Evolutionary conservation across 2,888 invertebrate genomes (phyloP).

Genomic region (Exocentrus adspersus): DNA sequence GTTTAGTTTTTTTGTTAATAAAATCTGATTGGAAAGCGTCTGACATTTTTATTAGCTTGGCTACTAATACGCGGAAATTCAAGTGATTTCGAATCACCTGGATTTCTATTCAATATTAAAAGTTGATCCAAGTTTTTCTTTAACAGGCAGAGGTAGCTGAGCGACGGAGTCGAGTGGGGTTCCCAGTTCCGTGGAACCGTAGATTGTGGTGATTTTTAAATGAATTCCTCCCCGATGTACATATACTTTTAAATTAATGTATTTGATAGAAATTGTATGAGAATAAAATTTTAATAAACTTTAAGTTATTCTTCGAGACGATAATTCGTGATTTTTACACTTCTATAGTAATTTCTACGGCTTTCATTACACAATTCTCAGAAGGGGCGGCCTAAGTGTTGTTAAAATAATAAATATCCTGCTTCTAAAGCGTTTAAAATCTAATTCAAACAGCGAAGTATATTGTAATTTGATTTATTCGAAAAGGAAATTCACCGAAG

Average conservation of each 20-base stretch:
- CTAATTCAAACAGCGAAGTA: too few relatives aligned
- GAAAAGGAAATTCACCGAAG: too few relatives aligned
- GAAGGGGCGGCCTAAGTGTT: too few relatives aligned
- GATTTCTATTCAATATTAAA: slow-evolving; percentile 6
- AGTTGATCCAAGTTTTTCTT: slow-evolving; percentile 41
- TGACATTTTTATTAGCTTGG: slow-evolving; percentile 18
- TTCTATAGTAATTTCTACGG: too few relatives aligned
- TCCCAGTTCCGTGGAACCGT: slow-evolving; percentile 21
- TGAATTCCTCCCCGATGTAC: slow-evolving; percentile 19
- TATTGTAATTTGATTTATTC: too few relatives aligned
- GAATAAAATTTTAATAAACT: slow-evolving; percentile 7
- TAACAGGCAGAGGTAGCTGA: slow-evolving; percentile 50
- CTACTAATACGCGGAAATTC: slow-evolving; percentile 7
- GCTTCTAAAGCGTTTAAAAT: too few relatives aligned
- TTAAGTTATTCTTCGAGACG: slow-evolving; percentile 12
- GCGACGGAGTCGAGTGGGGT: slow-evolving; percentile 5
- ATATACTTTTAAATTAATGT: slow-evolving; percentile 21
- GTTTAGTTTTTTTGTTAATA: slow-evolving; percentile 32
- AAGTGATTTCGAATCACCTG: too few relatives aligned
- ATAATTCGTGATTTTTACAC: too few relatives aligned
- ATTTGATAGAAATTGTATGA: slow-evolving; percentile 10
- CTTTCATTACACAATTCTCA: too few relatives aligned
- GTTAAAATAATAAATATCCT: too few relatives aligned
- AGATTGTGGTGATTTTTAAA: slow-evolving; percentile 20
- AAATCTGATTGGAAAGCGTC: slow-evolving; percentile 21